Evolutionary conservation across 2,888 invertebrate species (phyloP).

Genomic region (Standfussiana lucernea): DNA sequence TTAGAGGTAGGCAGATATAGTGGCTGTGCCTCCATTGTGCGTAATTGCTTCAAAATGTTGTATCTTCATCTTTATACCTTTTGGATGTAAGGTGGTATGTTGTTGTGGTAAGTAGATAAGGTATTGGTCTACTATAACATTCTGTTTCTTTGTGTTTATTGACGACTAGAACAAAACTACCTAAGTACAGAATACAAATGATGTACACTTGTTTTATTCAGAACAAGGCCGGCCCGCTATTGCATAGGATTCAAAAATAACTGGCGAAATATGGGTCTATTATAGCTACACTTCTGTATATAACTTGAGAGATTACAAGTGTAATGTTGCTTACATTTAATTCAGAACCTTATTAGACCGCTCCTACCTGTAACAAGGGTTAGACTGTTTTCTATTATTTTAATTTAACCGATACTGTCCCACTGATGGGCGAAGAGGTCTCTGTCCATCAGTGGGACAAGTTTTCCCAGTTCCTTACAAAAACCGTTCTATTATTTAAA

Average conservation of each 20-base stretch:
- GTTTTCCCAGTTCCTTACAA: not conserved
- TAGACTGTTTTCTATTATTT: too few relatives aligned
- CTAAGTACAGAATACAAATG: not conserved
- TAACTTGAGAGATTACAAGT: too few relatives aligned
- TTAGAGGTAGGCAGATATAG: constrained; percentile 42
- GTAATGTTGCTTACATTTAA: too few relatives aligned
- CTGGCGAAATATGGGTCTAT: too few relatives aligned
- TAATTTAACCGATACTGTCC: too few relatives aligned
- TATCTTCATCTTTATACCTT: constrained; percentile 18
- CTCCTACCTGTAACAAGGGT: too few relatives aligned
- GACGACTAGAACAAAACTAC: not conserved
- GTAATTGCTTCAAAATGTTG: constrained; percentile 37
- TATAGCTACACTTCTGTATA: too few relatives aligned
- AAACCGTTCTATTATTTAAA: not conserved
- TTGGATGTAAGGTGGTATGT: too few relatives aligned
- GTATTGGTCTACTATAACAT: not conserved
- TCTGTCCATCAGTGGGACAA: not conserved
- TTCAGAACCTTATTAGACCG: too few relatives aligned
- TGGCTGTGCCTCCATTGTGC: constrained; percentile 28
- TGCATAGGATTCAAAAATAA: not conserved
- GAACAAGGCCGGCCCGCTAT: too few relatives aligned
- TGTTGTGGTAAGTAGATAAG: not conserved
- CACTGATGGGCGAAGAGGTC: too few relatives aligned
- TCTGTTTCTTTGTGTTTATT: not conserved
- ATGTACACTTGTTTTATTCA: not conserved